Base-by-base conservation (phyloP, 2,888 invertebrate genomes). In the Bugulina stolonifera region DNA sequence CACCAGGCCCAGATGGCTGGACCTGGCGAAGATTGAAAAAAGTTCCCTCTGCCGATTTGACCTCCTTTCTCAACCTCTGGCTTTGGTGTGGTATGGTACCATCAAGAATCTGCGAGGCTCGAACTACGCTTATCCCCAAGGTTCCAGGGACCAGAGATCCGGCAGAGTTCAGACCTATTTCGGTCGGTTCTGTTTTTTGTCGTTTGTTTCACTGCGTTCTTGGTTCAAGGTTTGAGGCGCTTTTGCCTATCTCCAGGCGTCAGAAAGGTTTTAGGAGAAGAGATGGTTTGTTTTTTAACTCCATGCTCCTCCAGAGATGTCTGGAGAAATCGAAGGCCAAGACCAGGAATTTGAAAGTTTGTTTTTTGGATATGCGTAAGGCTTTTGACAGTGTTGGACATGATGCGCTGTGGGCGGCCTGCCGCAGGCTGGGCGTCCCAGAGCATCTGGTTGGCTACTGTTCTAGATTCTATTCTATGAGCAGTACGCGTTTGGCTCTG, bases 351-450 rank as follows among this genome's bases (percentile, higher is more conserved):
- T n/a, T 64, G 2, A n/a, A 5, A 32, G 3, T 5, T 64, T 2
- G 64, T 32, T 10, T 64, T 64, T 3, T 64, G 18, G 64, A 64
- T n/a, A 27, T 64, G 25, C 22, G 32, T 10, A 64, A 64, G 34
- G 64, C 64, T 14, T 64, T 64, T 32, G 64, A 64, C 64, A 64
- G 64, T 32, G 32, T 64, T 25, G 10, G 25, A 27, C 64, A 64
- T 32, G 18, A 10, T 34, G 22, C 64, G 10, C 34, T 64, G 2
- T 64, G 64, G 64, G 32, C 27, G n/a, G 64, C 64, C 5, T 64
- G 64, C 32, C 27, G 32, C 2, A 2, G 64, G 18, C 64, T 64
- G 14, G 64, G 64, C 10, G 32, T 64, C 22, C 32, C 64, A 25
- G 32, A 64, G n/a, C 64, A 64, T 34, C 32, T 64, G 27, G 32